phyloP scores from a whole-genome alignment of 2,113 vertebrate genomes.

The Catharus fuscescens region DNA sequence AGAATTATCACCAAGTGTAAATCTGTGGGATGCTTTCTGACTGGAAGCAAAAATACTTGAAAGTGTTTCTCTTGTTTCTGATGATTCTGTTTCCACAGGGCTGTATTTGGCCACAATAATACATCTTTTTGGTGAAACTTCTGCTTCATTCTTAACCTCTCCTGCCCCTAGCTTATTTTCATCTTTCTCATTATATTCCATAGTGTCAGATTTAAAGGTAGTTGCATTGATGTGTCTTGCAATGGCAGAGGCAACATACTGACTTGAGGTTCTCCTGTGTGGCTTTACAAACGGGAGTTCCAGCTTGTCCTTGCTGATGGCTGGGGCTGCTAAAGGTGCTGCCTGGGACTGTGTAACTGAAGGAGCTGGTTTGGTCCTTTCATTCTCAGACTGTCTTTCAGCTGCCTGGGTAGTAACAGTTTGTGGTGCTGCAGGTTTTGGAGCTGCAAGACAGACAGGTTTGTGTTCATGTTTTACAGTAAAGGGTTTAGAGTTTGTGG shows the following conservation, averaged over 20 bases:
- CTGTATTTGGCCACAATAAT: background rate
- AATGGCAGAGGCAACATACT: conserved; percentile 92
- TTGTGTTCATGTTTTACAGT: conserved; percentile 10
- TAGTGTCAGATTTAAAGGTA: background rate
- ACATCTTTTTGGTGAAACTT: background rate
- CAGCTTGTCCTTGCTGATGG: conserved; percentile 49
- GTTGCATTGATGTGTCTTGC: conserved; percentile 73
- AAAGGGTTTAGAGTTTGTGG: conserved; percentile 13
- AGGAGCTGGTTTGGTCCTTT: background rate
- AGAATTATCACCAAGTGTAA: conserved; percentile 9
- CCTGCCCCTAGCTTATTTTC: background rate
- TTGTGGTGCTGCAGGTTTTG: background rate
- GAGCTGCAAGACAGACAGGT: background rate
- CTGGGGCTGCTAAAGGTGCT: conserved; percentile 19
- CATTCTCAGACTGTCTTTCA: background rate
- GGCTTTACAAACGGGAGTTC: conserved; percentile 83
- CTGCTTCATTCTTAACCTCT: background rate
- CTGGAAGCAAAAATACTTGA: background rate
- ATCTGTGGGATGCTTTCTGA: background rate
- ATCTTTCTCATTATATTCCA: background rate
- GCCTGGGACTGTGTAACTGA: background rate
- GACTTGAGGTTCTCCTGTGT: conserved; percentile 89
- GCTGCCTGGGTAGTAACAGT: background rate
- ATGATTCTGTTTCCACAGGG: background rate
- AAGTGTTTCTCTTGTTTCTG: background rate